Conservation (phyloP, 2,888 invertebrate genomes). For the Phengaris arion region DNA sequence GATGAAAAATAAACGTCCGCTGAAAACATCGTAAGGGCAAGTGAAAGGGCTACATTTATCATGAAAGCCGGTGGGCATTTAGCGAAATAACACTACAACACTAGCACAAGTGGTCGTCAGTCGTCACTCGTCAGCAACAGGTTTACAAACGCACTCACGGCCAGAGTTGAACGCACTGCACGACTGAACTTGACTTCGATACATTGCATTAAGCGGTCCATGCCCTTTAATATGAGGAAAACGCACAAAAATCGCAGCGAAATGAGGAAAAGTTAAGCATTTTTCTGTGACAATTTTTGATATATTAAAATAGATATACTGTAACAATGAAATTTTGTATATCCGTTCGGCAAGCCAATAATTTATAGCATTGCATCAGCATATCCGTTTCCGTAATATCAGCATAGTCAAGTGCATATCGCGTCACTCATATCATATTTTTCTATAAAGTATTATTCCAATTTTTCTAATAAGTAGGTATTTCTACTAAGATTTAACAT, state of each 20-base stretch:
- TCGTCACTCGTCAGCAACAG: constrained; percentile 14
- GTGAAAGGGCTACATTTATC: too few relatives aligned
- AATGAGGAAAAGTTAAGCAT: background rate
- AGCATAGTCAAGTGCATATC: too few relatives aligned
- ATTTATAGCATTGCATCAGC: too few relatives aligned
- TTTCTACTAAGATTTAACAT: too few relatives aligned
- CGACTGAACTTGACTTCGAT: constrained; percentile 32
- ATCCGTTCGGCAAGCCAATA: background rate
- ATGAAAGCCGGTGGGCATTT: too few relatives aligned
- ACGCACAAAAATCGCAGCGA: background rate
- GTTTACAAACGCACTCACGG: constrained; percentile 30
- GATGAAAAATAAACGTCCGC: too few relatives aligned
- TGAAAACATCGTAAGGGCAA: too few relatives aligned
- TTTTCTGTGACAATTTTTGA: background rate
- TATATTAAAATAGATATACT: background rate
- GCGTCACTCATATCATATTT: too few relatives aligned
- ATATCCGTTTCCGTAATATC: background rate
- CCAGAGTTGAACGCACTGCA: constrained; percentile 31
- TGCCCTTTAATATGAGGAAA: constrained; percentile 17
- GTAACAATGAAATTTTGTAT: background rate
- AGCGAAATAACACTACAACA: too few relatives aligned
- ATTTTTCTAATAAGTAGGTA: too few relatives aligned
- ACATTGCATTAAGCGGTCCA: constrained; percentile 25
- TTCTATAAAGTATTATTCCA: too few relatives aligned
- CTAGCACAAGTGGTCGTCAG: too few relatives aligned